phyloP scores from a whole-genome alignment of 1,140 invertebrate species.

The Hesperophylax magnus region DNA sequence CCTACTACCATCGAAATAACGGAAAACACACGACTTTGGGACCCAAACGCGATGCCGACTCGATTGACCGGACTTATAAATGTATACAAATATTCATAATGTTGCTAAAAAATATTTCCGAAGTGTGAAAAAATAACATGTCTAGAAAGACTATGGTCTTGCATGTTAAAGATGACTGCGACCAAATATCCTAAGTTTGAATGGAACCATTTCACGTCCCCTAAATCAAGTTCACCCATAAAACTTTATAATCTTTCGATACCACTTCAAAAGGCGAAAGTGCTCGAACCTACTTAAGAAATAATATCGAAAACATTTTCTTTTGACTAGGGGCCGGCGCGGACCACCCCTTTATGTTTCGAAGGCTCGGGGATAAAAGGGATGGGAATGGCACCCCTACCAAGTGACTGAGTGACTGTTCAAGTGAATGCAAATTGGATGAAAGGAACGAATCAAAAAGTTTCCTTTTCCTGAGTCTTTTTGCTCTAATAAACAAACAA shows the following conservation, averaged over 20 bases:
- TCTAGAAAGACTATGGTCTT: too few relatives aligned
- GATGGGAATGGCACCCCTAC: conserved; percentile 40
- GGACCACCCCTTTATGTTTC: neutral
- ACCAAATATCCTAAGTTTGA: conserved; percentile 1
- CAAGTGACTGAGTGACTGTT: conserved; percentile 57
- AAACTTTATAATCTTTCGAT: conserved; percentile 56
- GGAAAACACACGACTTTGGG: too few relatives aligned
- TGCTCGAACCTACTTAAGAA: conserved; percentile 50
- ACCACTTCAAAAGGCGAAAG: conserved; percentile 47
- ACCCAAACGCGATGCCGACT: too few relatives aligned
- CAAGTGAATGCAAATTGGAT: conserved; percentile 59
- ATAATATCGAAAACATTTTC: conserved; percentile 56
- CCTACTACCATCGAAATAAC: too few relatives aligned
- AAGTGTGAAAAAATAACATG: too few relatives aligned
- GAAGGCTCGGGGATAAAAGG: conserved; percentile 3
- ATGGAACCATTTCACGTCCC: conserved; percentile 4
- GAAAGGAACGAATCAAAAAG: conserved; percentile 58
- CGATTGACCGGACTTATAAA: too few relatives aligned
- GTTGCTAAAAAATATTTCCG: too few relatives aligned
- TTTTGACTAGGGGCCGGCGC: conserved; percentile 33
- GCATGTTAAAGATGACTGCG: too few relatives aligned
- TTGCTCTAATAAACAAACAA: conserved; percentile 36
- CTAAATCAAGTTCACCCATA: conserved; percentile 42
- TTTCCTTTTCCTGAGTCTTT: conserved; percentile 54
- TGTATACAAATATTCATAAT: too few relatives aligned